A percentile compares a stretch with the other conserved stretches of the same genome.
Evolutionary conservation across 2,797 vertebrate genomes (phyloP).

Genomic region (Astyanax mexicanus): DNA sequence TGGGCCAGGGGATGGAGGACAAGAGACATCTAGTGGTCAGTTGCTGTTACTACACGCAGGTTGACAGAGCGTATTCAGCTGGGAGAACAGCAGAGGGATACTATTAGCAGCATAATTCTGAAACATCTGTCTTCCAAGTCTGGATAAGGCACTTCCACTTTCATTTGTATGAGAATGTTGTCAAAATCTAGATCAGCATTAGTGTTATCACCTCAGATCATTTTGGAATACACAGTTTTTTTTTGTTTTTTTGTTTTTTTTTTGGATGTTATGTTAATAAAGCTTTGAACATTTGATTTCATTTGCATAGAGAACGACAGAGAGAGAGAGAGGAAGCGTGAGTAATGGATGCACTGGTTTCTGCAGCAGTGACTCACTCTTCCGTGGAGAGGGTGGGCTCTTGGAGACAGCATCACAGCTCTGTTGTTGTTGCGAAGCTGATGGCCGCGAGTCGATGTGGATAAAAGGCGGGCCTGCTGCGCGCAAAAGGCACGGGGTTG

Average conservation of each 20-base stretch:
- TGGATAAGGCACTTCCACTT: background rate
- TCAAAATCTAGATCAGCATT: background rate
- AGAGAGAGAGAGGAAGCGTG: background rate
- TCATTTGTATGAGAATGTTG: background rate
- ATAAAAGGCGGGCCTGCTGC: constrained; percentile 29
- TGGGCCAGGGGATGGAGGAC: constrained; percentile 64
- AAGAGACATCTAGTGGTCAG: constrained; percentile 80
- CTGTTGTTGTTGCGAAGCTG: constrained; percentile 16
- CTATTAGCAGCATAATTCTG: background rate
- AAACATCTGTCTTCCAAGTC: background rate
- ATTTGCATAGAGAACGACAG: background rate
- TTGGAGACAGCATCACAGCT: constrained; percentile 22
- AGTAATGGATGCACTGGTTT: constrained; percentile 1
- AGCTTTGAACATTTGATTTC: background rate
- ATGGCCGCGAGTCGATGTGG: constrained; percentile 34
- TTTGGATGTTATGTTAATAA: background rate
- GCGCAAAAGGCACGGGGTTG: background rate
- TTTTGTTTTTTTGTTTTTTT: background rate
- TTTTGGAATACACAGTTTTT: background rate
- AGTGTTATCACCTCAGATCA: background rate
- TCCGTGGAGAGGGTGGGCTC: background rate
- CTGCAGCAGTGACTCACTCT: constrained; percentile 18
- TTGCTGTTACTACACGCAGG: constrained; percentile 55
- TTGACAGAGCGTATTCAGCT: background rate
- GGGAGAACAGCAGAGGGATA: background rate